A percentile compares a stretch with the other conserved stretches of the same genome.
Evolutionary conservation across 1,140 invertebrate genomes (phyloP).

Genomic region (Ceratina australensis): DNA sequence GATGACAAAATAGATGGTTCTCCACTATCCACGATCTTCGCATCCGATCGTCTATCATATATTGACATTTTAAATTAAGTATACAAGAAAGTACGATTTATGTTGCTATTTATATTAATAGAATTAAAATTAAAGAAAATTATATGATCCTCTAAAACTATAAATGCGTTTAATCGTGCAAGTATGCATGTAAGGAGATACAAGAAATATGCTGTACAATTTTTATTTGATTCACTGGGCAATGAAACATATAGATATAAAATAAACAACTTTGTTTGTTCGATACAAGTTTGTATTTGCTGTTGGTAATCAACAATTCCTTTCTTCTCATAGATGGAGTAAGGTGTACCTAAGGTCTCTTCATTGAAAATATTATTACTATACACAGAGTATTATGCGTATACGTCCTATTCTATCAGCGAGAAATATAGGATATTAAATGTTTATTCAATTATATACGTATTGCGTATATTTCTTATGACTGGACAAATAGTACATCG

Average conservation of each 20-base stretch:
- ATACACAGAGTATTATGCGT: too few species aligned
- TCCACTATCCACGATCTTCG: slow-evolving; percentile 35
- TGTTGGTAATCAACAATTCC: too few species aligned
- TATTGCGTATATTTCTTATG: too few species aligned
- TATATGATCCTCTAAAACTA: background rate
- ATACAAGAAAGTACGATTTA: background rate
- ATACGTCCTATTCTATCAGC: too few species aligned
- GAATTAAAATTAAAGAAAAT: background rate
- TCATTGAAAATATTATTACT: too few species aligned
- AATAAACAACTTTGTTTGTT: slow-evolving; percentile 38
- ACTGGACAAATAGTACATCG: too few species aligned
- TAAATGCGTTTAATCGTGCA: too few species aligned
- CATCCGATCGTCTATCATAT: slow-evolving; percentile 24
- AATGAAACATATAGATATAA: too few species aligned
- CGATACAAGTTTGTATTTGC: slow-evolving; percentile 5
- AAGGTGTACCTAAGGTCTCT: too few species aligned
- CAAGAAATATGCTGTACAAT: background rate
- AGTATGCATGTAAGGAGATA: background rate
- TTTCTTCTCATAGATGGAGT: too few species aligned
- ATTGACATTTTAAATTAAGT: background rate
- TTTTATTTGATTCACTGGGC: background rate
- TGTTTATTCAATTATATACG: too few species aligned
- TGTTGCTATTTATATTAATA: background rate
- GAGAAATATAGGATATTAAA: too few species aligned
- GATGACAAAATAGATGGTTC: slow-evolving; percentile 80